Evolutionary conservation across 2,888 invertebrate genomes (phyloP).

Genomic region (Chrysina gloriosa): DNA sequence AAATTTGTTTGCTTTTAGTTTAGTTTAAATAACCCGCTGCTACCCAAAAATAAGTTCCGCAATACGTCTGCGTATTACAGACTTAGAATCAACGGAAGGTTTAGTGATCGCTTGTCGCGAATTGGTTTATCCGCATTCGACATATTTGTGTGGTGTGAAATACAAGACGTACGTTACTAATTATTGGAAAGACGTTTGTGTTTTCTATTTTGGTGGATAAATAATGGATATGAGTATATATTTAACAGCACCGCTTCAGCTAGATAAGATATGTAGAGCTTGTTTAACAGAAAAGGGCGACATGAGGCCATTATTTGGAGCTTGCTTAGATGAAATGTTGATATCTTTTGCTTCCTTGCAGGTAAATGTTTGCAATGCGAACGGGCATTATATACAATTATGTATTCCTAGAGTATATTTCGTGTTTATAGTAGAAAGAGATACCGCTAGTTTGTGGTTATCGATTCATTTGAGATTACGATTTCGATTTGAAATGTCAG

Average conservation of each 20-base stretch:
- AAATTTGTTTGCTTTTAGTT: background rate
- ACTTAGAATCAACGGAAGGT: constrained; percentile 35
- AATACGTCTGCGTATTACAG: constrained; percentile 53
- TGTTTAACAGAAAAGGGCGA: constrained; percentile 65
- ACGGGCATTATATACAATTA: constrained; percentile 32
- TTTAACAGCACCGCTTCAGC: constrained; percentile 62
- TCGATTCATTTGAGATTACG: constrained; percentile 27
- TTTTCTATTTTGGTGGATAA: constrained; percentile 56
- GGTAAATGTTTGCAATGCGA: constrained; percentile 54
- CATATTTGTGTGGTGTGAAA: constrained; percentile 45
- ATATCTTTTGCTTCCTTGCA: constrained; percentile 63
- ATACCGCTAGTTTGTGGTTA: constrained; percentile 25
- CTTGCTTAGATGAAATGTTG: constrained; percentile 67
- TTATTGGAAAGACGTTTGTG: constrained; percentile 56
- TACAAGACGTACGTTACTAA: constrained; percentile 53
- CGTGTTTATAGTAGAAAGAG: constrained; percentile 45
- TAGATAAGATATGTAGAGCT: constrained; percentile 66
- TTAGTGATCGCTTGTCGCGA: constrained; percentile 31
- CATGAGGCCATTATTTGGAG: constrained; percentile 66
- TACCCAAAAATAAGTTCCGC: constrained; percentile 48
- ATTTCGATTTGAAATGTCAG: background rate
- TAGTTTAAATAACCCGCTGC: constrained; percentile 36
- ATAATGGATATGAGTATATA: constrained; percentile 64
- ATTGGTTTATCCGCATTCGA: constrained; percentile 24
- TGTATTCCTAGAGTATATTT: constrained; percentile 33